phyloP scores from a whole-genome alignment of 2,888 invertebrate species.

The Alloscopus bannaensis region DNA sequence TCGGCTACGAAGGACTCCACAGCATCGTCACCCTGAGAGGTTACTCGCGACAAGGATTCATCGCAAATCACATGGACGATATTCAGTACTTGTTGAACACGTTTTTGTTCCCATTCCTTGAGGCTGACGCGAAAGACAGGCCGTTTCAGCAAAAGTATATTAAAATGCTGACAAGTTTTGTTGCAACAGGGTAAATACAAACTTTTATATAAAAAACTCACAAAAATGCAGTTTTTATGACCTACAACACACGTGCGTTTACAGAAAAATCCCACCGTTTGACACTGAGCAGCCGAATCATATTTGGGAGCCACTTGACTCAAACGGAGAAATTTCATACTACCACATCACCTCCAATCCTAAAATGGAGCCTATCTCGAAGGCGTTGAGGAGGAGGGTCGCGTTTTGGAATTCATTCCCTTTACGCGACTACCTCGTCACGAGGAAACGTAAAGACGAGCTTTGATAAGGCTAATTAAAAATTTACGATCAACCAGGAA shows the following conservation, averaged over 20 bases:
- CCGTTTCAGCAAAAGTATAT: slow-evolving; percentile 55
- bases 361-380: slow-evolving; percentile 45
- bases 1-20: slow-evolving; percentile 58
- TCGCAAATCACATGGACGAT: slow-evolving; percentile 67
- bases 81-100: slow-evolving; percentile 61
- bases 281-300: slow-evolving; percentile 24
- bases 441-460: slow-evolving; percentile 37
- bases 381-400: slow-evolving; percentile 35
- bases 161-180: slow-evolving; percentile 52
- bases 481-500: no score
- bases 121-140: slow-evolving; percentile 37
- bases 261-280: slow-evolving; percentile 57
- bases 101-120: slow-evolving; percentile 48
- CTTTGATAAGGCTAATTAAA: slow-evolving; percentile 41
- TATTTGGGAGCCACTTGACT: slow-evolving; percentile 45
- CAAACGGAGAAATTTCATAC: slow-evolving; percentile 47
- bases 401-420: slow-evolving; percentile 62
- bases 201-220: neutral
- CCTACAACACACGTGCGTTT: no score
- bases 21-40: slow-evolving; percentile 64
- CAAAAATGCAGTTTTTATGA: neutral
- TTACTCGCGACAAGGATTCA: slow-evolving; percentile 50
- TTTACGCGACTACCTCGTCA: slow-evolving; percentile 44
- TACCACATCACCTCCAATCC: slow-evolving; percentile 54
- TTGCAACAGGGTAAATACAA: slow-evolving; percentile 47